Conservation (phyloP, 2,113 vertebrate species). For the Epinephelus fuscoguttatus region DNA sequence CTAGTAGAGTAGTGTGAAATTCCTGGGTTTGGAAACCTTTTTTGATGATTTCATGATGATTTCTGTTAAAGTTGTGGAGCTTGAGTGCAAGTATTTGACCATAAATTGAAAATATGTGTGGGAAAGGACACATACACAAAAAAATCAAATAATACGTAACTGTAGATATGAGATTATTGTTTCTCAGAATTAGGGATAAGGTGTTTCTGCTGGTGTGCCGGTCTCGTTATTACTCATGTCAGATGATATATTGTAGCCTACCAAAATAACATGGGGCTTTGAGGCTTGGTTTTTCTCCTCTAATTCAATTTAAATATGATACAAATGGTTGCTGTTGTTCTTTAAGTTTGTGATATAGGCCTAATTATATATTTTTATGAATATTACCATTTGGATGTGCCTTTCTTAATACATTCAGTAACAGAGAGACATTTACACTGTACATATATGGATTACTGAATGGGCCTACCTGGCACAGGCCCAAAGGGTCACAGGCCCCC, state of each 20-base stretch:
- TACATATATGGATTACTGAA: too few relatives aligned
- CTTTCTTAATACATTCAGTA: background rate
- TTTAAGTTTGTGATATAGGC: background rate
- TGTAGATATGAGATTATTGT: background rate
- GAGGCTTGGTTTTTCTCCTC: background rate
- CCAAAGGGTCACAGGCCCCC: too few relatives aligned
- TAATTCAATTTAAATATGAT: background rate
- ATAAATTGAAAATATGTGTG: background rate
- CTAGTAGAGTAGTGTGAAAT: conserved; percentile 30
- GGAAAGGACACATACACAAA: background rate
- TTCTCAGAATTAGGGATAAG: background rate
- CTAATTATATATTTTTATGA: background rate
- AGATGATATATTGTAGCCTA: background rate
- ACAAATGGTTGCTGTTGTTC: background rate
- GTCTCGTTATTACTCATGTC: background rate
- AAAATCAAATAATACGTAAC: background rate
- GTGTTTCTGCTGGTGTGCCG: background rate
- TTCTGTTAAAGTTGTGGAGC: background rate
- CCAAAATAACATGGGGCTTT: background rate
- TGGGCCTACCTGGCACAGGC: too few relatives aligned
- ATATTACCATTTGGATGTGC: background rate
- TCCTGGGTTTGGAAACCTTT: conserved; percentile 33
- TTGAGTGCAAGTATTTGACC: background rate
- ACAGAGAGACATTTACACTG: background rate
- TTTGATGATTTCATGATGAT: conserved; percentile 8